A percentile compares a stretch with the other conserved stretches of the same genome.
phyloP scores from a whole-genome alignment of 2,888 invertebrate species.

The Spisula solida region DNA sequence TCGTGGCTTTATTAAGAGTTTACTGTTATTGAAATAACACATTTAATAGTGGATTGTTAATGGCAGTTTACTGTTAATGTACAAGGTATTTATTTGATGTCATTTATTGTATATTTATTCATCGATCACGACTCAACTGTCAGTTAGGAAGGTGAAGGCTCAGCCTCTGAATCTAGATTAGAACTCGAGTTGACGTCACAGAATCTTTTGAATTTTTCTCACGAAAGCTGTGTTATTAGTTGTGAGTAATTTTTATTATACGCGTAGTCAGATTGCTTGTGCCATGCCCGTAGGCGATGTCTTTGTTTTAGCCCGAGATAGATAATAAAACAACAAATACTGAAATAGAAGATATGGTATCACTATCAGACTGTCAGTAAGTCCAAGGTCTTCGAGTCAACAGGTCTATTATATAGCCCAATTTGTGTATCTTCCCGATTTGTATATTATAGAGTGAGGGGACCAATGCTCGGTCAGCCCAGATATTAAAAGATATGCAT shows the following conservation, averaged over 20 bases:
- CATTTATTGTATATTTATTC: background rate
- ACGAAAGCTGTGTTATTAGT: background rate
- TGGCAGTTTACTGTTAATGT: background rate
- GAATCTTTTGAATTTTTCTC: conserved; percentile 10
- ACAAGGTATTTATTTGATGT: background rate
- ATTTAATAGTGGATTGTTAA: background rate
- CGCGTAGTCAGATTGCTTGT: background rate
- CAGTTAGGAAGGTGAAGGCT: conserved; percentile 22
- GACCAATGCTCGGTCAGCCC: too few species aligned
- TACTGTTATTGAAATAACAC: background rate
- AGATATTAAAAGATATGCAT: too few species aligned
- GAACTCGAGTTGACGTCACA: conserved; percentile 5
- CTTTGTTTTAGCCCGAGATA: too few species aligned
- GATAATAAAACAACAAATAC: too few species aligned
- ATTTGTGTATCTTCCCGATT: too few species aligned
- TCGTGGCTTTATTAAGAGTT: background rate
- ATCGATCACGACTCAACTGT: background rate
- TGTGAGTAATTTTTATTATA: background rate
- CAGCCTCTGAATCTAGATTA: conserved; percentile 19
- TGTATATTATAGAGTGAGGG: too few species aligned
- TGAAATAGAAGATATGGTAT: background rate
- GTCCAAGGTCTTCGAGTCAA: too few species aligned
- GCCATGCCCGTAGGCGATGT: too few species aligned
- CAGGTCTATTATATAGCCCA: too few species aligned
- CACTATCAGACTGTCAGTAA: too few species aligned